These are phyloP conservation scores for Hydrochoerus hydrochaeris DNA, from an alignment of 2,113 vertebrate species.

Conservation along the genomic window DNA sequence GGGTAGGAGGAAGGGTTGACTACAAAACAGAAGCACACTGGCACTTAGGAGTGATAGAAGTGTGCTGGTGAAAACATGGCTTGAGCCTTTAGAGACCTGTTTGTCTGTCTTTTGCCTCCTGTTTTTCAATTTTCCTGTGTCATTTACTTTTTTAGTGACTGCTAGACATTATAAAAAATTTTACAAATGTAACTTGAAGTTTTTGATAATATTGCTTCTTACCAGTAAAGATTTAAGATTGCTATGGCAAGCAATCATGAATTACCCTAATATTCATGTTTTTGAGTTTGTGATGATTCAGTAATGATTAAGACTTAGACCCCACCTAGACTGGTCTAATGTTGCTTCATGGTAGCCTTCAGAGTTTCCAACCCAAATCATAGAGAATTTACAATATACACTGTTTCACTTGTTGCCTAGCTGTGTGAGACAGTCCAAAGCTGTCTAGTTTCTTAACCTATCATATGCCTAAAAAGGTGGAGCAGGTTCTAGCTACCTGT, in stretches of 20 bases:
- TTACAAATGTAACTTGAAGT: neutral
- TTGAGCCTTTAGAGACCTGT: neutral
- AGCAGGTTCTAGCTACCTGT: neutral
- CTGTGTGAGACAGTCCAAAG: neutral
- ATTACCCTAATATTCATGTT: neutral
- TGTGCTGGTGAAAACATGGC: neutral
- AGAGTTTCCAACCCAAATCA: neutral
- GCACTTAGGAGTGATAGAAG: neutral
- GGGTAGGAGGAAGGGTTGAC: neutral
- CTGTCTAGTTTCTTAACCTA: neutral
- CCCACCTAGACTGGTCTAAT: neutral
- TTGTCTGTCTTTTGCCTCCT: neutral
- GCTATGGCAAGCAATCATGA: neutral
- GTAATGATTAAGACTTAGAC: neutral
- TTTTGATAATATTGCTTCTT: neutral
- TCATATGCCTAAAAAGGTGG: neutral
- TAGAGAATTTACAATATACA: neutral
- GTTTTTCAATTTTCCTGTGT: neutral
- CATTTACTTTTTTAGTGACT: neutral
- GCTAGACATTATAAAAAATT: neutral
- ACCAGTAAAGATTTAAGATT: conserved; percentile 9
- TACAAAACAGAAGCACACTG: neutral
- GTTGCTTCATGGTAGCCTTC: neutral
- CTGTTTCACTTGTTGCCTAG: neutral
- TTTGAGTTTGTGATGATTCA: conserved; percentile 5